A percentile compares a stretch with the other conserved stretches of the same genome.
These are phyloP conservation scores for Amorpha juglandis DNA, from an alignment of 2,888 invertebrate genomes.

Conservation along the genomic window DNA sequence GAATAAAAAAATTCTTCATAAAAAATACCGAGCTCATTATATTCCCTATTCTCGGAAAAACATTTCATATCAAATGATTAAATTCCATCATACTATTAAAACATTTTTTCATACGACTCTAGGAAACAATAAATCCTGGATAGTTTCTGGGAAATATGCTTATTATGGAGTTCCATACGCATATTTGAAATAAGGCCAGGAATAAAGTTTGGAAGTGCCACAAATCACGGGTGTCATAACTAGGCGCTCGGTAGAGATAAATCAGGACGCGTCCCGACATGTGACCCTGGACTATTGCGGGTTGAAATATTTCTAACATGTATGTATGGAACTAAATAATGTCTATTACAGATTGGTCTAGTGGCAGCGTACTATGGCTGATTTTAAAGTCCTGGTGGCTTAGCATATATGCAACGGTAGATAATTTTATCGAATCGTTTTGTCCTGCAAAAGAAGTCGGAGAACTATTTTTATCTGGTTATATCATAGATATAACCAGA, in stretches of 20 bases:
- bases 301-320: not conserved
- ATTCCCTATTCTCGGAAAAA: not conserved
- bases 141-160: not conserved
- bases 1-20: not conserved
- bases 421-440: too few relatives aligned
- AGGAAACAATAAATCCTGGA: not conserved
- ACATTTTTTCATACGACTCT: not conserved
- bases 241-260: not conserved
- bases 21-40: not conserved
- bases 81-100: conserved; percentile 3
- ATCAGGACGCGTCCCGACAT: not conserved
- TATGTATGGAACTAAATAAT: not conserved
- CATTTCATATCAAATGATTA: not conserved
- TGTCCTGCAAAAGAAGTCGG: too few relatives aligned
- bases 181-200: conserved; percentile 2
- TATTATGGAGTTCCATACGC: conserved; percentile 2
- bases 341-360: too few relatives aligned
- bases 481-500: too few relatives aligned
- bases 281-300: conserved; percentile 11
- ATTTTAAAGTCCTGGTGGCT: too few relatives aligned
- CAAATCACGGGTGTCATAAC: conserved; percentile 25
- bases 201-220: conserved; percentile 8
- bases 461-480: too few relatives aligned
- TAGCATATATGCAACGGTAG: too few relatives aligned
- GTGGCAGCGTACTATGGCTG: too few relatives aligned